A percentile compares a stretch with the other conserved stretches of the same genome.
Evolutionary conservation across 1,140 invertebrate genomes (phyloP).

Genomic region (Euborellia annulipes): DNA sequence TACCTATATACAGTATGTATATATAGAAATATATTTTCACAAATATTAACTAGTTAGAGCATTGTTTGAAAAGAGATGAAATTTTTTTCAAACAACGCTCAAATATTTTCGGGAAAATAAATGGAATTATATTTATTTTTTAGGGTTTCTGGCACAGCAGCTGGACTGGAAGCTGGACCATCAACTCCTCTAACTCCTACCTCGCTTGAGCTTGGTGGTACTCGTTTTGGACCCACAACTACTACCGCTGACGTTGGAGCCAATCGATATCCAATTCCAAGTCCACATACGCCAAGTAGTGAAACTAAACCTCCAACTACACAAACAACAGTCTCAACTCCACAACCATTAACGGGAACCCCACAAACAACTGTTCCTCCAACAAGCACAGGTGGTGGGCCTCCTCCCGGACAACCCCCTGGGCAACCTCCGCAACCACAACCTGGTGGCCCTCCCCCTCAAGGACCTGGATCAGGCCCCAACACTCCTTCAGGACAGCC

Average conservation of each 20-base stretch:
- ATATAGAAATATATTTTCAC: too few relatives aligned
- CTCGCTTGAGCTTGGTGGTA: conserved; percentile 24
- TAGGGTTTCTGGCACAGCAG: conserved; percentile 13
- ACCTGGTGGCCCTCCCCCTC: neutral
- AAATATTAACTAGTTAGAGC: too few relatives aligned
- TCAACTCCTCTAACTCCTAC: conserved; percentile 28
- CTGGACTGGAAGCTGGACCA: conserved; percentile 25
- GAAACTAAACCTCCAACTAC: conserved; percentile 17
- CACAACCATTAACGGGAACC: too few relatives aligned
- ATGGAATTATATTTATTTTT: too few relatives aligned
- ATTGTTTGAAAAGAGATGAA: too few relatives aligned
- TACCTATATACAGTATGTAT: too few relatives aligned
- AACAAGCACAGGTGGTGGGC: conserved; percentile 12
- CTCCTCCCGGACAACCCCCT: conserved; percentile 10
- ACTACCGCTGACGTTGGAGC: conserved; percentile 21
- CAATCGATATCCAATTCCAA: conserved; percentile 29
- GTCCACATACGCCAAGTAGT: conserved; percentile 28
- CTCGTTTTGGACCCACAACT: conserved; percentile 26
- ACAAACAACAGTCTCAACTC: conserved; percentile 17
- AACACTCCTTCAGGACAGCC: conserved; percentile 11
- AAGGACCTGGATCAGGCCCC: conserved; percentile 1
- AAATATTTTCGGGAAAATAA: too few relatives aligned
- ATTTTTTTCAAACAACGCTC: too few relatives aligned
- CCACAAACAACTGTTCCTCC: conserved; percentile 25
- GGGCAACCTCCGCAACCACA: conserved; percentile 12